A percentile compares a stretch with the other conserved stretches of the same genome.
Conservation (phyloP, 2,888 invertebrate genomes). For the Cephus spinipes region DNA sequence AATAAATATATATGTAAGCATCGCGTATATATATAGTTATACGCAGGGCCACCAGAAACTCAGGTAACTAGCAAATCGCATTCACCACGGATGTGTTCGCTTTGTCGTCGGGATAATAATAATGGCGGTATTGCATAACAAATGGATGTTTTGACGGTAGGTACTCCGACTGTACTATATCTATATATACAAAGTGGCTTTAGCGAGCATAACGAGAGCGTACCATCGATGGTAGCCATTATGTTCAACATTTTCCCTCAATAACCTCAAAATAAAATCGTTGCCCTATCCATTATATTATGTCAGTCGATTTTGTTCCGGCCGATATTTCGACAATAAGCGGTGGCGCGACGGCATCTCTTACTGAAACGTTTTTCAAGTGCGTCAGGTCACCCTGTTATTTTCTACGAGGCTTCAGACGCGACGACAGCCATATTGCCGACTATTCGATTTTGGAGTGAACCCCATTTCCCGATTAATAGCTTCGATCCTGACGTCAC, state of each 20-base stretch:
- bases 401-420: not conserved
- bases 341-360: not conserved
- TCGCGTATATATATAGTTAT: not conserved
- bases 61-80: not conserved
- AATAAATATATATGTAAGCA: not conserved
- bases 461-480: not conserved
- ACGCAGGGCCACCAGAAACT: not conserved
- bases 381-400: not conserved
- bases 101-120: not conserved
- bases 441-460: not conserved
- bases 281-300: not conserved
- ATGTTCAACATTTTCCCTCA: not conserved
- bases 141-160: conserved; percentile 2
- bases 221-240: not conserved
- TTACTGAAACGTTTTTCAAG: not conserved
- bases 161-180: not conserved
- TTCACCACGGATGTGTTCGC: not conserved
- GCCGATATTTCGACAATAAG: not conserved
- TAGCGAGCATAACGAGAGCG: not conserved
- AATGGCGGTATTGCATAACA: not conserved
- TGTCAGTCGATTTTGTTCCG: not conserved
- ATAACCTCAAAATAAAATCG: not conserved
- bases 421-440: not conserved
- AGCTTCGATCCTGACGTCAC: not conserved
- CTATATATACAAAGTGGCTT: not conserved